Conservation (phyloP, 1,140 invertebrate genomes). For the Melanaphis sacchari region DNA sequence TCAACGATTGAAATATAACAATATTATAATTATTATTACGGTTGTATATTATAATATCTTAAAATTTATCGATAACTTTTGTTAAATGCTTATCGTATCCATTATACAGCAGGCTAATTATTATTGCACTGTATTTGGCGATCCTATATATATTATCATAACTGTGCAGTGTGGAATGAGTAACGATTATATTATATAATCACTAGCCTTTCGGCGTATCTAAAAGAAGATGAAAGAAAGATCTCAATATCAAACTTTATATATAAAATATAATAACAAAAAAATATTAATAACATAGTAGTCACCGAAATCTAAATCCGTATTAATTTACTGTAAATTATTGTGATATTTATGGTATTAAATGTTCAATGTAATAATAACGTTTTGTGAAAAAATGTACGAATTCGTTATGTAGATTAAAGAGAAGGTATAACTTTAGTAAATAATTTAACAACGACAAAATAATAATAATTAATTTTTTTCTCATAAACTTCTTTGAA, state of each 20-base stretch:
- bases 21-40: neutral
- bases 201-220: neutral
- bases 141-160: neutral
- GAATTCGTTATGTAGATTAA: neutral
- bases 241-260: neutral
- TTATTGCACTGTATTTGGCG: neutral
- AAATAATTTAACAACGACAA: neutral
- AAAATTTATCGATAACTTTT: neutral
- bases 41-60: neutral
- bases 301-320: neutral
- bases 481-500: neutral
- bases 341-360: neutral
- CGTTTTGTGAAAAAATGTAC: neutral
- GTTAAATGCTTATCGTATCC: neutral
- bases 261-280: neutral
- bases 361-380: neutral
- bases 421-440: neutral
- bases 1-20: neutral
- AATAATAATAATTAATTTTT: constrained; percentile 1
- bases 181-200: neutral
- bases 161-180: neutral
- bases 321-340: neutral
- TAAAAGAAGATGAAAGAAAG: neutral
- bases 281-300: neutral
- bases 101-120: neutral